Evolutionary conservation across 2,113 vertebrate genomes (phyloP).

Genomic region (Tupaia tana): DNA sequence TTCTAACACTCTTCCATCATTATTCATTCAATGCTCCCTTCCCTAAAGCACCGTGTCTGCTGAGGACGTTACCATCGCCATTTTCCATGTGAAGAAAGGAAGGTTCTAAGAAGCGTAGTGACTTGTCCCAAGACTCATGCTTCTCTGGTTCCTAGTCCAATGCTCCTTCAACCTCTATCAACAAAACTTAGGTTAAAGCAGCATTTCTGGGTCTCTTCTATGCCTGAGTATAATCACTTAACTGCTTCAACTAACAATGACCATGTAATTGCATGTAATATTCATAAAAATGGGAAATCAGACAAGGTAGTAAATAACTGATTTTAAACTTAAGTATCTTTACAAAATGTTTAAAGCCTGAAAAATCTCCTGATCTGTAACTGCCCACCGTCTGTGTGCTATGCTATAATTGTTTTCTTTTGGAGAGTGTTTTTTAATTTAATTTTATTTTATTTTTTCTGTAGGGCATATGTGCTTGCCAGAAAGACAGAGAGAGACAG

Average conservation of each 20-base stretch:
- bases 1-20: neutral
- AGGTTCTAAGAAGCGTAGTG: neutral
- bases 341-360: neutral
- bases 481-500: no score
- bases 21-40: neutral
- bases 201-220: neutral
- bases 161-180: neutral
- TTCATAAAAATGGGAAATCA: neutral
- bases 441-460: no score
- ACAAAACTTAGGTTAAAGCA: neutral
- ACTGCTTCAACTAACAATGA: neutral
- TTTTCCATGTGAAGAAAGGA: neutral
- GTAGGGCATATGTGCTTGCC: no score
- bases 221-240: neutral
- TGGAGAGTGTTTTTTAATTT: no score
- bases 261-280: neutral
- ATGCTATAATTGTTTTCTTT: neutral
- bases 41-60: neutral
- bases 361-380: neutral
- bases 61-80: neutral
- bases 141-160: neutral
- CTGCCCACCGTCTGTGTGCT: neutral
- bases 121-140: neutral
- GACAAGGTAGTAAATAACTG: neutral
- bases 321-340: neutral